Evolutionary conservation across 2,113 vertebrate genomes (phyloP).

Genomic region (Actinemys pallida): DNA sequence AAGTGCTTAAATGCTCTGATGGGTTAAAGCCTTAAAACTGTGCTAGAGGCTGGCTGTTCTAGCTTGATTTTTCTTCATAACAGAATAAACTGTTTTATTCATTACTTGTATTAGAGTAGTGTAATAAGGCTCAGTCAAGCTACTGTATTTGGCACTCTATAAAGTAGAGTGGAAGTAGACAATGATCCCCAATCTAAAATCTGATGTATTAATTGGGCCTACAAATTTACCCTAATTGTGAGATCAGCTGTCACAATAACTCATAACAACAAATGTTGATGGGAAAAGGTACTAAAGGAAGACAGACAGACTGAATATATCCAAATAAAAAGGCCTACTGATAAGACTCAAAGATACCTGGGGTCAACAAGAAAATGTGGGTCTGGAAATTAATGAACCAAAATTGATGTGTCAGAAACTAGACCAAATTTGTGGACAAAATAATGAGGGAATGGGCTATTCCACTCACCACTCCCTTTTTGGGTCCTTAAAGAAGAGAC

Average conservation of each 20-base stretch:
- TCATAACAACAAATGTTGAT: neutral
- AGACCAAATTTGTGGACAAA: neutral
- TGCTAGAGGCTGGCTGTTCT: neutral
- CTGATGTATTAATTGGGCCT: neutral
- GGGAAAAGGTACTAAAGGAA: neutral
- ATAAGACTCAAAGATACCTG: neutral
- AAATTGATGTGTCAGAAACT: neutral
- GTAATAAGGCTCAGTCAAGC: rapidly evolving
- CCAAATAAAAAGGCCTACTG: neutral
- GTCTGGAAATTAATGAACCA: neutral
- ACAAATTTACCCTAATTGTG: neutral
- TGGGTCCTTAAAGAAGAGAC: no score
- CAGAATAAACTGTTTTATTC: neutral
- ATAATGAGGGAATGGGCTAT: neutral
- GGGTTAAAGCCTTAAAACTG: neutral
- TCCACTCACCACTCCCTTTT: no score
- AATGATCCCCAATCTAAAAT: neutral
- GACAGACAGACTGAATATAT: neutral
- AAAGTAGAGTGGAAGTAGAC: neutral
- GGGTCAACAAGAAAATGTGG: neutral
- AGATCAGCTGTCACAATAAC: neutral
- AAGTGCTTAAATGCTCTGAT: neutral
- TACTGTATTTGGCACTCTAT: neutral
- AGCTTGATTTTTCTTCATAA: neutral
- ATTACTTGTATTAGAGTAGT: neutral